A percentile compares a stretch with the other conserved stretches of the same genome.
Conservation (phyloP, 2,113 vertebrate species). For the Notechis scutatus region DNA sequence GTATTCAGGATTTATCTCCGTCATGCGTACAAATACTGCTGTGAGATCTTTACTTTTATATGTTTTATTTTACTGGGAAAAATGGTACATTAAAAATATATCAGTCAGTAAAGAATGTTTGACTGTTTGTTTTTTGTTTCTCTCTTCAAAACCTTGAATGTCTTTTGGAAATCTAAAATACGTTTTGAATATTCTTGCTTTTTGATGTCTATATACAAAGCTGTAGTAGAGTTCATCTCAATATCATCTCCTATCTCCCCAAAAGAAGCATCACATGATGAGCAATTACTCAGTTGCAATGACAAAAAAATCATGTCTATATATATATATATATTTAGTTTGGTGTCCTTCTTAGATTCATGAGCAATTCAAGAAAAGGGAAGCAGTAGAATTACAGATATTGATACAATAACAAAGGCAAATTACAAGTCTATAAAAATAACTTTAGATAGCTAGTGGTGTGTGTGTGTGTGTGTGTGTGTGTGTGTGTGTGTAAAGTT, state of each 20-base stretch:
- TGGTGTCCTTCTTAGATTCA: no score
- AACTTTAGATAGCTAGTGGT: neutral
- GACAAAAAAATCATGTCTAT: no score
- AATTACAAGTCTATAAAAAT: neutral
- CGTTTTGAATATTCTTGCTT: neutral
- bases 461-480: no score
- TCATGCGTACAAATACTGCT: slow-evolving; percentile 37
- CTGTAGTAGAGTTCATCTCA: neutral
- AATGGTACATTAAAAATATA: slow-evolving; percentile 46
- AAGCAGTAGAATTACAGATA: neutral
- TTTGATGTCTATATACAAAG: neutral
- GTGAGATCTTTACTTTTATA: slow-evolving; percentile 43
- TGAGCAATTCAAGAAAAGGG: neutral
- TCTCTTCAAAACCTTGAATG: neutral
- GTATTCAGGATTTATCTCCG: slow-evolving; percentile 38
- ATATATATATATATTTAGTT: no score
- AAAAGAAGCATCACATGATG: no score
- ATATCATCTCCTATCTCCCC: neutral
- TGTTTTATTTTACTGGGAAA: slow-evolving; percentile 48
- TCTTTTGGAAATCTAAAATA: neutral
- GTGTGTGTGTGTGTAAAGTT: neutral
- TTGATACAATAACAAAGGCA: neutral
- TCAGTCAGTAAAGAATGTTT: slow-evolving; percentile 13
- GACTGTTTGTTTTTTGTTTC: neutral
- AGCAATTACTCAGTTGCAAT: no score